Evolutionary conservation across 2,888 invertebrate genomes (phyloP).

Genomic region (Eupeodes luniger): DNA sequence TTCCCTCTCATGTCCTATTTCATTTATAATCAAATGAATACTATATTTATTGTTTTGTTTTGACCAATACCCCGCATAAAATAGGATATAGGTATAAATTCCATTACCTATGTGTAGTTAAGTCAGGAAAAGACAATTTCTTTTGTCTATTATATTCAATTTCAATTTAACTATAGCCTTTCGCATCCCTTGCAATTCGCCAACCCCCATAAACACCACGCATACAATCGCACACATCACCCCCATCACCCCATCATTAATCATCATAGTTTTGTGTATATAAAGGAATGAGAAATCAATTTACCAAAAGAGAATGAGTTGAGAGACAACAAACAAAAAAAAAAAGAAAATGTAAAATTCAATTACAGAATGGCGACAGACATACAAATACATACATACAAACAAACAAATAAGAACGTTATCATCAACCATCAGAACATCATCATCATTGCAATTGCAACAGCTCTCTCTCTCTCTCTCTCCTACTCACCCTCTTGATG

Average conservation of each 20-base stretch:
- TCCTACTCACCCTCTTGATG: neutral
- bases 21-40: neutral
- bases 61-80: neutral
- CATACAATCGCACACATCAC: neutral
- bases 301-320: slow-evolving; percentile 19
- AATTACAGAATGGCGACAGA: slow-evolving; percentile 25
- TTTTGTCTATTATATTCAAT: slow-evolving; percentile 24
- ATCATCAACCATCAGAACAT: slow-evolving; percentile 25
- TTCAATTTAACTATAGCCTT: slow-evolving; percentile 25
- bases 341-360: slow-evolving; percentile 18
- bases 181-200: too few species aligned
- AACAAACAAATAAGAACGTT: neutral
- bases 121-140: slow-evolving; percentile 11
- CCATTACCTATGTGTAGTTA: neutral
- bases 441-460: slow-evolving; percentile 35
- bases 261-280: neutral
- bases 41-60: neutral
- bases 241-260: too few species aligned
- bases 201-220: neutral
- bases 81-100: neutral
- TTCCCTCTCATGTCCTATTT: neutral
- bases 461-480: neutral
- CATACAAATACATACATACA: neutral
- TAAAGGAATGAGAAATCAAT: slow-evolving; percentile 30
- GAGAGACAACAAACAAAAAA: neutral